Conservation (phyloP, 2,888 invertebrate species). For the Scaeva pyrastri region DNA sequence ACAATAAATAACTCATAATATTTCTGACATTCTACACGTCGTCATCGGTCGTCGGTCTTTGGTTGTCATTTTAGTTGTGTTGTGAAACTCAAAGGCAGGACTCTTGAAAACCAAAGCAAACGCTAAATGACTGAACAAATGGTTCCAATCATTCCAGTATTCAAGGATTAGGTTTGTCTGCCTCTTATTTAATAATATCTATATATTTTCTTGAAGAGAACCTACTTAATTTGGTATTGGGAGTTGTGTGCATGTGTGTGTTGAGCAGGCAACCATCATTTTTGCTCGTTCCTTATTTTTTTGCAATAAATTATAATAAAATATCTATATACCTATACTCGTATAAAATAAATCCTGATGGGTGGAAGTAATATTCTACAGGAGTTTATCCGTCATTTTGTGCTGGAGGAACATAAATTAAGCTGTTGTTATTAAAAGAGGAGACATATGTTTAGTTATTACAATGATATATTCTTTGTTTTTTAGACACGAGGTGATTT, state of each 20-base stretch:
- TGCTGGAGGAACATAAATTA: constrained; percentile 50
- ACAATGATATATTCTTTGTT: constrained; percentile 21
- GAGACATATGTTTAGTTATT: constrained; percentile 53
- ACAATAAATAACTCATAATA: constrained; percentile 63
- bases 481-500: constrained; percentile 26
- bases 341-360: neutral
- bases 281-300: constrained; percentile 15
- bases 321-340: neutral
- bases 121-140: constrained; percentile 31
- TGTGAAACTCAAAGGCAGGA: neutral
- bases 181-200: constrained; percentile 4
- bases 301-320: constrained; percentile 30
- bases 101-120: constrained; percentile 34
- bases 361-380: constrained; percentile 31
- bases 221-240: neutral
- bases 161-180: constrained; percentile 61
- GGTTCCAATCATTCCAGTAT: constrained; percentile 41
- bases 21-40: constrained; percentile 39
- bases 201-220: neutral
- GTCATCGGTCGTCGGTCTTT: too few species aligned
- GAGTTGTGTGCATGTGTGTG: neutral
- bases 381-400: constrained; percentile 58
- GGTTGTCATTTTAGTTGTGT: too few species aligned
- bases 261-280: neutral
- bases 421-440: constrained; percentile 55